These are phyloP conservation scores for Cyprinus carpio DNA, from an alignment of 2,113 vertebrate genomes.

Conservation along the genomic window DNA sequence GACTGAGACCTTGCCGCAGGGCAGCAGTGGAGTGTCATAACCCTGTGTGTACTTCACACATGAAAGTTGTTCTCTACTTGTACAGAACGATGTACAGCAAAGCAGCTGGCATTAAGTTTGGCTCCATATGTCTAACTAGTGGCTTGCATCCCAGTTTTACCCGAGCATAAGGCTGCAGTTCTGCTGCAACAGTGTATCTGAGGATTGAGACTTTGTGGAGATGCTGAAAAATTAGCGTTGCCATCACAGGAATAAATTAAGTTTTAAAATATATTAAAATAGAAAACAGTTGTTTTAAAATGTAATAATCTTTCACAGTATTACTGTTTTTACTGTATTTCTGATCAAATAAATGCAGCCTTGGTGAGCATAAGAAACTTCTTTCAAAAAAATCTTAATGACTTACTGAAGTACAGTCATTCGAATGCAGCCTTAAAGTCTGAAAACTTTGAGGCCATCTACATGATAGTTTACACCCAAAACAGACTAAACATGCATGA, in stretches of 20 bases:
- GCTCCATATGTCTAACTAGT: conserved; percentile 9
- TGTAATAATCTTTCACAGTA: neutral
- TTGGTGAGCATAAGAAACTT: neutral
- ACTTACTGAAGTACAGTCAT: neutral
- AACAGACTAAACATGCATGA: neutral
- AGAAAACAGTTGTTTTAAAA: too few relatives aligned
- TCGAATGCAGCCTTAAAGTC: neutral
- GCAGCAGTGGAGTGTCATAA: neutral
- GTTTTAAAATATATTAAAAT: too few relatives aligned
- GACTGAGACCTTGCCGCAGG: conserved; percentile 6
- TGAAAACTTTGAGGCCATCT: neutral
- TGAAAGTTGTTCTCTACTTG: neutral
- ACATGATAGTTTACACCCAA: neutral
- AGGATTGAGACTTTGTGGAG: conserved; percentile 13
- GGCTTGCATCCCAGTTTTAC: conserved; percentile 29
- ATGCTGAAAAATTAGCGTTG: neutral
- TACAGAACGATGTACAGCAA: conserved; percentile 6
- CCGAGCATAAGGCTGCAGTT: conserved; percentile 21
- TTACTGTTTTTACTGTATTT: neutral
- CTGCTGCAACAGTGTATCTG: conserved; percentile 20
- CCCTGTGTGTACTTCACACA: conserved; percentile 34
- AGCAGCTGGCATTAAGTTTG: conserved; percentile 21
- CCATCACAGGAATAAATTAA: too few relatives aligned
- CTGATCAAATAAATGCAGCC: neutral
- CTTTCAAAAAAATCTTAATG: neutral